These are phyloP conservation scores for Galeopterus variegatus DNA, from an alignment of 2,113 vertebrate genomes.

Conservation along the genomic window DNA sequence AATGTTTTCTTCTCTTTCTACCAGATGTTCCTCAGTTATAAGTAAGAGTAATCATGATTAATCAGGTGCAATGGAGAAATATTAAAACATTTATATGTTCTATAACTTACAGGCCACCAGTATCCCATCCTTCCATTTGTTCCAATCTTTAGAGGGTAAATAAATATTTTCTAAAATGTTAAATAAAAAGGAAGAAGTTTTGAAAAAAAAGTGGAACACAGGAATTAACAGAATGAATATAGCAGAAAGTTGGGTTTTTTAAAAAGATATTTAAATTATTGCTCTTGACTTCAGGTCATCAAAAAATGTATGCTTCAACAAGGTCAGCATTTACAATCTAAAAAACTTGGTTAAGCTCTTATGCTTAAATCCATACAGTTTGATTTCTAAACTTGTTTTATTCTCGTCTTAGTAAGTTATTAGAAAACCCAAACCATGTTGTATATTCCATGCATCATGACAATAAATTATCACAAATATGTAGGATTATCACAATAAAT, in stretches of 20 bases:
- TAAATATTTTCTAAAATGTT: slow-evolving; percentile 8
- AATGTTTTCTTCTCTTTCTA: not conserved
- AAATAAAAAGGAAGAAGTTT: not conserved
- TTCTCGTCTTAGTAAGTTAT: slow-evolving; percentile 65
- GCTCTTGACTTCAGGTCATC: not conserved
- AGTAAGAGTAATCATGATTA: not conserved
- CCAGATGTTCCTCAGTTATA: not conserved
- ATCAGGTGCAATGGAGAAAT: not conserved
- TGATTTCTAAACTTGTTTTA: slow-evolving; percentile 30
- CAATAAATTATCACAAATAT: slow-evolving; percentile 82
- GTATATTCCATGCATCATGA: slow-evolving; percentile 74
- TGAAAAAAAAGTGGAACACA: not conserved
- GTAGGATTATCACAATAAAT: slow-evolving; percentile 74
- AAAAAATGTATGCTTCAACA: not conserved
- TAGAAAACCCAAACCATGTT: slow-evolving; percentile 67
- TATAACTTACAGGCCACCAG: not conserved
- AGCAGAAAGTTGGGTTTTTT: not conserved
- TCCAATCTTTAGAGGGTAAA: not conserved
- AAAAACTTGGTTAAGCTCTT: not conserved
- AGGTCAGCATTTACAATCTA: slow-evolving; percentile 13
- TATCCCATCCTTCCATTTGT: not conserved
- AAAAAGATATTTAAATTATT: not conserved
- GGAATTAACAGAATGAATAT: slow-evolving; percentile 31
- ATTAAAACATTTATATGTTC: not conserved
- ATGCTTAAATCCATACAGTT: not conserved